These are phyloP conservation scores for Drosophila baimaii DNA, from an alignment of 1,140 invertebrate species.

Conservation along the genomic window DNA sequence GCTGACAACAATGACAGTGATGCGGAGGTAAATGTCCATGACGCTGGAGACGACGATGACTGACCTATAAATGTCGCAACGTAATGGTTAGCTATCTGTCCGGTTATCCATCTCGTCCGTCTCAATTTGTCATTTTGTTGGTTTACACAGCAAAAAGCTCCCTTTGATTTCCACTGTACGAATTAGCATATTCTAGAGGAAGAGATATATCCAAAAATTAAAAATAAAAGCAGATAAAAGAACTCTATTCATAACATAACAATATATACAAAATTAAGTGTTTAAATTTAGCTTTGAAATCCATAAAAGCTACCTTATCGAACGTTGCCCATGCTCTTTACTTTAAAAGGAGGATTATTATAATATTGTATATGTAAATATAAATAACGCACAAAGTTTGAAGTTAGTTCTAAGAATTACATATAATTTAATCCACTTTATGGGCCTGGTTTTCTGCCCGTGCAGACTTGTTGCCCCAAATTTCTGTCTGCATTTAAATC, in stretches of 20 bases:
- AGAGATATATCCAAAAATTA: too few relatives aligned
- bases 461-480: slow-evolving; percentile 37
- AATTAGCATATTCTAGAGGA: not conserved
- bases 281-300: too few relatives aligned
- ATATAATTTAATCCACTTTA: not conserved
- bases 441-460: not conserved
- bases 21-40: slow-evolving; percentile 42
- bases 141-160: slow-evolving; percentile 16
- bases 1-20: slow-evolving; percentile 45
- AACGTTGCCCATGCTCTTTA: too few relatives aligned
- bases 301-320: too few relatives aligned
- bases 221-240: too few relatives aligned
- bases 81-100: slow-evolving; percentile 50
- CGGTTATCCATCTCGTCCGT: slow-evolving; percentile 31
- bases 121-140: slow-evolving; percentile 39
- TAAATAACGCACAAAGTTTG: too few relatives aligned
- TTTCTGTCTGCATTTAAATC: slow-evolving; percentile 63
- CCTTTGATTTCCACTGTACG: too few relatives aligned
- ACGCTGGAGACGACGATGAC: slow-evolving; percentile 34
- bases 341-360: too few relatives aligned
- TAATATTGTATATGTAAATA: too few relatives aligned
- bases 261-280: too few relatives aligned
- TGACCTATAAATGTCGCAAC: slow-evolving; percentile 58
- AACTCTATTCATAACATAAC: too few relatives aligned
- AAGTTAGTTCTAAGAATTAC: not conserved